phyloP scores from a whole-genome alignment of 1,140 invertebrate species.

The Eubasilissa regina region DNA sequence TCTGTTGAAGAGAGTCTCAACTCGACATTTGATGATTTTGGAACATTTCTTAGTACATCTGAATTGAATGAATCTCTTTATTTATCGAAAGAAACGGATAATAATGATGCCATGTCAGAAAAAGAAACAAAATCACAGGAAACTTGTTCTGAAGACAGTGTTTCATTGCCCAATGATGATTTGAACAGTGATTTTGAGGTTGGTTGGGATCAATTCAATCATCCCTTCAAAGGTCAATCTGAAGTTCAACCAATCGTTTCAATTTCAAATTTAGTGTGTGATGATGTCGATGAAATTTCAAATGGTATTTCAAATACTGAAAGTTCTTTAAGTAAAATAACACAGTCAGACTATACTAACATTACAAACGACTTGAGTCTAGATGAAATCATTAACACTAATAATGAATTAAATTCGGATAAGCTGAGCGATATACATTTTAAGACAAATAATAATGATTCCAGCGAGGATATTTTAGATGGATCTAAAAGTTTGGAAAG shows the following conservation, averaged over 20 bases:
- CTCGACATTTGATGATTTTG: constrained; percentile 57
- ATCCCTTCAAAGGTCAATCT: neutral
- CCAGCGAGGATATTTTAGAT: neutral
- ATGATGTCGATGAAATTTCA: neutral
- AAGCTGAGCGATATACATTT: constrained; percentile 4
- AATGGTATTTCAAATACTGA: neutral
- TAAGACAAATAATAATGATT: neutral
- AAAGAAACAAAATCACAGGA: constrained; percentile 53
- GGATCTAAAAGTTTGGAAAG: neutral
- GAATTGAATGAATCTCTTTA: constrained; percentile 47
- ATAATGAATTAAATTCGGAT: constrained; percentile 8
- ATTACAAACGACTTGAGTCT: neutral
- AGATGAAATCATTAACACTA: constrained; percentile 6
- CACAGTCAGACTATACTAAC: neutral
- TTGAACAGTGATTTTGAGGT: constrained; percentile 44
- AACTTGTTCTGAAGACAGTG: constrained; percentile 48
- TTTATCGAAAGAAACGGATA: constrained; percentile 46
- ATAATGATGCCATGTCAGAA: constrained; percentile 23
- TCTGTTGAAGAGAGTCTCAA: constrained; percentile 54
- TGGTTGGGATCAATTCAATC: constrained; percentile 38
- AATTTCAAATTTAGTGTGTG: constrained; percentile 8
- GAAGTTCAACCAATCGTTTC: neutral
- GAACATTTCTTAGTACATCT: constrained; percentile 50
- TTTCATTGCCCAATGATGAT: constrained; percentile 49
- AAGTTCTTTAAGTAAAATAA: constrained; percentile 4